Base-by-base conservation (phyloP, 2,888 invertebrate genomes). In the Ischnus inquisitorius region DNA sequence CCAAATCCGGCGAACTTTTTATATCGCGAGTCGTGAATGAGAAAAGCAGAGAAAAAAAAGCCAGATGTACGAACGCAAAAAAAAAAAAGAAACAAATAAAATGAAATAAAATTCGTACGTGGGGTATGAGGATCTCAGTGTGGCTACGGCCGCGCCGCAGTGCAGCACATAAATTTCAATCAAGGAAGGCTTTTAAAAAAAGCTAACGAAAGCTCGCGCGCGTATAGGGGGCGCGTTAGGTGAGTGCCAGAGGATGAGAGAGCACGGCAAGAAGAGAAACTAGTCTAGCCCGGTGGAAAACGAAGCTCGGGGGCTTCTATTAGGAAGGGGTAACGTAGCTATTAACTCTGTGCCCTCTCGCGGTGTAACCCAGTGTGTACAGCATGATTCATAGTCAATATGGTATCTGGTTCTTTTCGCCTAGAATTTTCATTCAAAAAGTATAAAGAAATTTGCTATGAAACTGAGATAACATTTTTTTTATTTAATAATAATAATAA, bases 121-220 rank as follows among this genome's bases (percentile, higher is more conserved):
- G 78, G 60, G 25, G 67, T 54, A 71, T 16, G 67, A 25, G 62
- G 22, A 75, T 78, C 67, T 68, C 64, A 25, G 67, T 67, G 16
- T 10, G 39, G 57, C 51, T 22, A 34, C 2, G 39, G 22, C n/a
- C 46, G 48, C 67, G 68, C 72, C 68, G 77, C 80, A 68, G 80
- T 75, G 74, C 76, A 77, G 81, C 82, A 79, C 85, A 85, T 85
- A 84, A 85, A 84, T 84, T 84, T 85, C 83, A 85, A 85, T 85
- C 82, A 76, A 72, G 81, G 71, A 76, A 79, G 79, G 79, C 83
- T 85, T 82, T 82, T 74, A 75, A 78, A 81, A 80, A n/a, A 14
- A 84, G 80, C 77, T 84, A 77, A 80, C 83, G 83, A 84, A 84
- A 84, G 83, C 83, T 62, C 46, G 72, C 10, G 71, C 48, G 41